phyloP scores from a whole-genome alignment of 2,797 vertebrate species.

The Pseudochirops cupreus region DNA sequence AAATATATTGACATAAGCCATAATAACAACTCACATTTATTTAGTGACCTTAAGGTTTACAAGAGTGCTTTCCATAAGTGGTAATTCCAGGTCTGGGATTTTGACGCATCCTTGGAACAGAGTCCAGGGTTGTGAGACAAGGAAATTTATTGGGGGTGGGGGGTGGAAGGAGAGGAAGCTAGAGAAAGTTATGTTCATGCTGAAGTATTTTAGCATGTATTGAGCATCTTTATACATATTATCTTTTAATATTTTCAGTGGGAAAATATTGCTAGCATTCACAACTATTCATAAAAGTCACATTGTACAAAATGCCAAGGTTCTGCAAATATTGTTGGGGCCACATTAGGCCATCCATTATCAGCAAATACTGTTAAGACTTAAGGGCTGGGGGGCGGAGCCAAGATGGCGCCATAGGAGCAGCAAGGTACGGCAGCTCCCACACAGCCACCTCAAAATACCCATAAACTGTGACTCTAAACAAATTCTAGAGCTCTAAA shows the following conservation, averaged over 20 bases:
- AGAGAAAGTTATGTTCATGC: background rate
- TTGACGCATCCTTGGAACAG: background rate
- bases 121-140: background rate
- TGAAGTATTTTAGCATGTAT: background rate
- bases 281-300: background rate
- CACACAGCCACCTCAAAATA: too few species aligned
- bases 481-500: too few species aligned
- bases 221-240: background rate
- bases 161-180: background rate
- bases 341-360: background rate
- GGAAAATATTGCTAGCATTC: background rate
- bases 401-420: too few species aligned
- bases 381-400: too few species aligned
- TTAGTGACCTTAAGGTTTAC: background rate
- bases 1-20: background rate
- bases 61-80: background rate
- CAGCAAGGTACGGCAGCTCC: too few species aligned
- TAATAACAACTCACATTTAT: background rate
- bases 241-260: background rate
- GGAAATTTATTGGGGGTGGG: background rate
- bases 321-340: background rate
- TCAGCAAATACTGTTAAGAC: background rate
- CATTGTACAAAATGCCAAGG: background rate
- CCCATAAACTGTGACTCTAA: too few species aligned
- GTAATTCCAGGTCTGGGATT: background rate